phyloP scores from a whole-genome alignment of 2,888 invertebrate species.

The Acronicta aceris region DNA sequence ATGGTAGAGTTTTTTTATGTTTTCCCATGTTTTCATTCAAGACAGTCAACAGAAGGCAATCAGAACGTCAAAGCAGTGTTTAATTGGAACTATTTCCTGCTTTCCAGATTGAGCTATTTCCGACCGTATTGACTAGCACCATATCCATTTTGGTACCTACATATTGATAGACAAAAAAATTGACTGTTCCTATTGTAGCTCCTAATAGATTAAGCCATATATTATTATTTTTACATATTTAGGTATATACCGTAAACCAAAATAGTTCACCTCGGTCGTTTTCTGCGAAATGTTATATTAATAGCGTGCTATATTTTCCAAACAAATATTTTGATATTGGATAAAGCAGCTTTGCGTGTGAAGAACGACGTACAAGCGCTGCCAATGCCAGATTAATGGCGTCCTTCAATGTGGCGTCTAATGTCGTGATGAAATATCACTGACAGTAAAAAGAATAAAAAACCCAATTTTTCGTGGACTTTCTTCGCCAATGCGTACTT shows the following conservation, averaged over 20 bases:
- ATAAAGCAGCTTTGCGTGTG: slow-evolving; percentile 28
- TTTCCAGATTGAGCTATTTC: slow-evolving; percentile 80
- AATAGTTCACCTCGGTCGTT: slow-evolving; percentile 33
- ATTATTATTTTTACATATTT: slow-evolving; percentile 12
- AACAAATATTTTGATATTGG: slow-evolving; percentile 50
- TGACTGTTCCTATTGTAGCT: not conserved
- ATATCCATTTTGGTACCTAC: not conserved
- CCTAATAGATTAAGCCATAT: not conserved
- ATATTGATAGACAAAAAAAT: slow-evolving; percentile 5
- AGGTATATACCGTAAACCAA: not conserved
- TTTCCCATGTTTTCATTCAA: not conserved
- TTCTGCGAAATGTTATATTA: slow-evolving; percentile 41
- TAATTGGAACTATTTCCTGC: slow-evolving; percentile 80
- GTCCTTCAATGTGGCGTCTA: slow-evolving; percentile 50
- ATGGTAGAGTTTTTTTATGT: not conserved
- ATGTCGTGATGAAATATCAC: slow-evolving; percentile 59
- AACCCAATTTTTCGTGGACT: slow-evolving; percentile 28
- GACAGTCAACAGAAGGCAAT: slow-evolving; percentile 35
- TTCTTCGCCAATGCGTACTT: slow-evolving; percentile 22
- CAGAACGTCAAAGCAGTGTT: slow-evolving; percentile 63
- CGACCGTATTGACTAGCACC: slow-evolving; percentile 63
- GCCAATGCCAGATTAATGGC: slow-evolving; percentile 61
- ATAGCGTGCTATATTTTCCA: slow-evolving; percentile 39
- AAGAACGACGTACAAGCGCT: slow-evolving; percentile 43
- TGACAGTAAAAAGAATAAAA: slow-evolving; percentile 40